Evolutionary conservation across 2,888 invertebrate species (phyloP), one percentile per base, ranked within the genome.

Genomic region (Platycnemis pennipes): DNA sequence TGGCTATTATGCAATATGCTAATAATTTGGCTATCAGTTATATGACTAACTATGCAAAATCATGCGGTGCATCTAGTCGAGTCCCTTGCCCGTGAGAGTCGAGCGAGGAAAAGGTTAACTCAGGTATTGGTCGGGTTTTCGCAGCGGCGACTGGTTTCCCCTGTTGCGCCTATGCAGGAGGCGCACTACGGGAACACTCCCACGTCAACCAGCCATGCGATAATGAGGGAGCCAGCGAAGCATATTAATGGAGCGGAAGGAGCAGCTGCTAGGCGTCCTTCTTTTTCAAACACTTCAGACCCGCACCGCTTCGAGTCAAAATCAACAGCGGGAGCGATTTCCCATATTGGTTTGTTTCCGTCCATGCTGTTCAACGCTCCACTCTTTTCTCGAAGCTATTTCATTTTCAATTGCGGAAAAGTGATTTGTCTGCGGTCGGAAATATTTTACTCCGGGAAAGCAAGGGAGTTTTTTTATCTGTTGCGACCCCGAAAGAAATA

Each of bases 141-240:
- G n/a, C n/a, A n/a, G n/a, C n/a, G 45, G 44, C 63, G 91, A 56
- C 63, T 44, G 44, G 63, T 42, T 63, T n/a, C 42, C 26, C 42
- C 26, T 8, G 44, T 22, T 4, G 42, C n/a, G n/a, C 42, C n/a
- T 31, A 56, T 89, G 56, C n/a, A n/a, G n/a, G 4, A 13, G 44
- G 44, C 45, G 8, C 63, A 69, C n/a, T n/a, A 91, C 63, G 63
- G 63, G 42, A 69, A 26, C 45, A 91, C 91, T 91, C 91, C 91
- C 91, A 91, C 91, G 91, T 63, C 53, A 63, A 63, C 63, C 91
- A 91, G 44, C 91, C 56, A 63, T 53, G 91, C 91, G 63, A 63
- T 69, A 91, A 91, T 91, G 91, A 44, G 37, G 31, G 44, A 63
- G n/a, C 44, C 91, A 44, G 63, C 91, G 63, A 91, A 26, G 91